Percentiles rank a stretch among this genome's conserved stretches.
phyloP scores from a whole-genome alignment of 2,888 invertebrate species.

The Ganaspis brasiliensis region DNA sequence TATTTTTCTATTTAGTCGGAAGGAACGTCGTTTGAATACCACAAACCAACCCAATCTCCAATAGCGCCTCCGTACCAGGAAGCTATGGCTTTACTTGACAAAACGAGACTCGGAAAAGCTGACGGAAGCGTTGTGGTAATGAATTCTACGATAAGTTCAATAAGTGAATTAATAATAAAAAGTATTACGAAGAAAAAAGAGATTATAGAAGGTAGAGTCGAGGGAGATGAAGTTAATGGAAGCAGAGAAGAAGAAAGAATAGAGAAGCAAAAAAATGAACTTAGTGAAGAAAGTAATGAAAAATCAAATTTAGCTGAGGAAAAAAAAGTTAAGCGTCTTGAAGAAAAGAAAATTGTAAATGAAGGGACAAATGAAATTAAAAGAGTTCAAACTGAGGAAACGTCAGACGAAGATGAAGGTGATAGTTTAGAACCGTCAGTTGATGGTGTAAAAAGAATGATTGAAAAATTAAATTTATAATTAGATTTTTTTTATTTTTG shows the following conservation, averaged over 20 bases:
- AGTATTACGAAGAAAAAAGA: background rate
- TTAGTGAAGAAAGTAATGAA: too few relatives aligned
- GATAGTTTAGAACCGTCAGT: background rate
- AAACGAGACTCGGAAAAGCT: slow-evolving; percentile 69
- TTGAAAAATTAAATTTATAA: background rate
- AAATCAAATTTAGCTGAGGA: too few relatives aligned
- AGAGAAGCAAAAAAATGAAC: too few relatives aligned
- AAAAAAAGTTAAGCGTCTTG: background rate
- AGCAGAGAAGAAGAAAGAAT: background rate
- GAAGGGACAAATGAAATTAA: background rate
- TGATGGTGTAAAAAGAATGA: slow-evolving; percentile 3
- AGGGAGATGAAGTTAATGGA: background rate
- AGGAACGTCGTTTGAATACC: slow-evolving; percentile 85
- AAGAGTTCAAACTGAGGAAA: background rate
- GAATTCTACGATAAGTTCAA: background rate
- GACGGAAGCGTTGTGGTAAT: slow-evolving; percentile 68
- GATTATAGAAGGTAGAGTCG: background rate
- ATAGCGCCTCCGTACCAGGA: slow-evolving; percentile 89
- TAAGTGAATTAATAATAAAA: background rate
- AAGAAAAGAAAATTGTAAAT: background rate
- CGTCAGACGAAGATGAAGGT: background rate
- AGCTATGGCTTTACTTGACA: slow-evolving; percentile 80
- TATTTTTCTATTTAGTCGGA: slow-evolving; percentile 81
- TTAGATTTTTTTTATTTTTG: background rate
- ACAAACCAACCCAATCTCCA: slow-evolving; percentile 88